phyloP scores from a whole-genome alignment of 37 sponge, comb jelly and placozoan species.

The Axinella damicornis region DNA sequence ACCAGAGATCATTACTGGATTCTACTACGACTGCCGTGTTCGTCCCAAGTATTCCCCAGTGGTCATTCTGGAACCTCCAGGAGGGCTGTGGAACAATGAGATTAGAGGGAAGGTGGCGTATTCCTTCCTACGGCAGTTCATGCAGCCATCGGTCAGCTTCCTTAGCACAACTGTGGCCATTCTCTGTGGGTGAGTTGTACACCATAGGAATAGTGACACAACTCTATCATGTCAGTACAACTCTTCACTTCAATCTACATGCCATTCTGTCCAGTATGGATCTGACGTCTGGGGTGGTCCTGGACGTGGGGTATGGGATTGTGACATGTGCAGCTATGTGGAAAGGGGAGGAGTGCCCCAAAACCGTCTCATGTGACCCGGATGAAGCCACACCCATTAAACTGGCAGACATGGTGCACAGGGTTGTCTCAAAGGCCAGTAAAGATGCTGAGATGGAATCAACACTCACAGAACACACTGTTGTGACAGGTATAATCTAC shows the following conservation, averaged over 20 bases:
- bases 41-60: conserved; percentile 23
- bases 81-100: conserved; percentile 14
- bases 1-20: conserved; percentile 23
- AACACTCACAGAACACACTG: neutral
- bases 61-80: conserved; percentile 27
- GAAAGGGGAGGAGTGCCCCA: conserved; percentile 10
- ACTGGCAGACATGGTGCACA: conserved; percentile 13
- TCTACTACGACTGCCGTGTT: conserved; percentile 6
- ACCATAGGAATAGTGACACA: too few species aligned
- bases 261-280: neutral
- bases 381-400: neutral
- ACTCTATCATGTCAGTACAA: too few species aligned
- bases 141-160: conserved; percentile 3
- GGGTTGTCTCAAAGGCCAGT: neutral
- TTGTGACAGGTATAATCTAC: conserved; percentile 18
- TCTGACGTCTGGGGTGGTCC: conserved; percentile 17
- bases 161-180: conserved; percentile 34
- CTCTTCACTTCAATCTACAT: too few species aligned
- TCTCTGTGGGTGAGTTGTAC: conserved; percentile 13
- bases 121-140: conserved; percentile 17
- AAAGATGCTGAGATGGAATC: neutral
- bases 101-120: neutral
- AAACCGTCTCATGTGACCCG: neutral
- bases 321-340: conserved; percentile 25
- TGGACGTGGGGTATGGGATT: conserved; percentile 29